Evolutionary conservation across 2,797 vertebrate genomes (phyloP), one percentile per base, ranked within the genome.

Genomic region (Mormyrops boulengeri): DNA sequence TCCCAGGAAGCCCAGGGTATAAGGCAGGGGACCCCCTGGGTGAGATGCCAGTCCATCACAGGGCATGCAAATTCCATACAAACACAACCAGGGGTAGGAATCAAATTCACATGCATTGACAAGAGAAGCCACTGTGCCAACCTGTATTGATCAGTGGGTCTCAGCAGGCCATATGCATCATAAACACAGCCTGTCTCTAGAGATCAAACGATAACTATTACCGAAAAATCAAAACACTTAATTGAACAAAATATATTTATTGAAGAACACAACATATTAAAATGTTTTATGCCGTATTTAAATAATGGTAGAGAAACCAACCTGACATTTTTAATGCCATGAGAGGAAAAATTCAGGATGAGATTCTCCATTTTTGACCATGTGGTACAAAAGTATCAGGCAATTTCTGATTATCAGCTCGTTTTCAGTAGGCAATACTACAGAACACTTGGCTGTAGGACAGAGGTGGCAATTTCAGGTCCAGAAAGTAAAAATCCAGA

Each of bases 211-310:
- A 22, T 11, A 85, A 26, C 82, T 9, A 62, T 38, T 17, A 2
- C 9, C 2, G 26, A 47, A 53, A 89, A 53, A 53, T 44, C 2
- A 66, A 60, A 50, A 41, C 47, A 73, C 38, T 86, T 53, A 30
- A 89, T 89, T 90, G 85, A 89, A 86, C 92, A 90, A 90, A 90
- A 92, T 91, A 91, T 82, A 53, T 91, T 90, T 91, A 92, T 91
- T 91, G 82, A 89, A 90, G 87, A 90, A 53, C 85, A 89, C 80
- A 89, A 87, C 38, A 50, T 90, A 88, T 89, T 90, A 90, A 50
- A 89, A 26, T 34, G 57, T 11, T 49, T 85, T 73, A 47, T 49
- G 66, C 55, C 57, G 88, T 69, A 2, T 85, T 91, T 91, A 90
- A 92, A 90, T 89, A 90, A 91, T 50, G 38, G 85, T 69, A 66